Evolutionary conservation across 2,888 invertebrate genomes (phyloP), one percentile per base, ranked within the genome.

Genomic region (Parnassius orleans): DNA sequence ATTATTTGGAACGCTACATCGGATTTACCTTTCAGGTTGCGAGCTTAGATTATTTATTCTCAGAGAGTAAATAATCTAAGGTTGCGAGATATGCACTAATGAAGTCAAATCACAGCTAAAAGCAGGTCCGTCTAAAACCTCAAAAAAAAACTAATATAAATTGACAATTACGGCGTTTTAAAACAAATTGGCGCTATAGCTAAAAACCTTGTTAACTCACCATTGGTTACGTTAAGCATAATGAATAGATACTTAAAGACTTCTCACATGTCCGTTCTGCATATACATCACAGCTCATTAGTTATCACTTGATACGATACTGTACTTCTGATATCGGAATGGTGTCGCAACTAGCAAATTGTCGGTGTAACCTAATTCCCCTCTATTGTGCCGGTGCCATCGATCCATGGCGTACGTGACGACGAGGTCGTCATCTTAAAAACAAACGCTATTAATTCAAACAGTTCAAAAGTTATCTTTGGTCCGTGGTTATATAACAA

Each of bases 401-500:
- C 50, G 60, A 65, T 64, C 63, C 53, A 58, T 59, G 68, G 68
- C 66, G 67, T 67, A 69, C 67, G 68, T 69, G 68, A 67, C 67
- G 2, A 19, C 9, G 15, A 9, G 10, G 65, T 57, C 57, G 66
- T 53, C 50, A 46, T 47, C 47, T 50, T 33, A 46, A 53, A 54
- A 52, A 52, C 2, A n/a, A 52, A 52, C 24, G 1, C 1, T 33
- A 19, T 19, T 19, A 19, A 19, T 19, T 19, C 2, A 19, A 15
- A 19, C 19, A 19, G 19, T 19, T 19, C 19, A 19, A 19, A 19
- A 19, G 19, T 2, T 19, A 19, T 19, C 15, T 19, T 19, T 19
- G 15, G 15, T 19, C 19, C 19, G 19, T 19, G 15, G 19, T 19
- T 19, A 19, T 19, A 2, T 19, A 19, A 19, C 19, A 19, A 19